phyloP scores from a whole-genome alignment of 2,888 invertebrate genomes.

The Limenitis camilla region DNA sequence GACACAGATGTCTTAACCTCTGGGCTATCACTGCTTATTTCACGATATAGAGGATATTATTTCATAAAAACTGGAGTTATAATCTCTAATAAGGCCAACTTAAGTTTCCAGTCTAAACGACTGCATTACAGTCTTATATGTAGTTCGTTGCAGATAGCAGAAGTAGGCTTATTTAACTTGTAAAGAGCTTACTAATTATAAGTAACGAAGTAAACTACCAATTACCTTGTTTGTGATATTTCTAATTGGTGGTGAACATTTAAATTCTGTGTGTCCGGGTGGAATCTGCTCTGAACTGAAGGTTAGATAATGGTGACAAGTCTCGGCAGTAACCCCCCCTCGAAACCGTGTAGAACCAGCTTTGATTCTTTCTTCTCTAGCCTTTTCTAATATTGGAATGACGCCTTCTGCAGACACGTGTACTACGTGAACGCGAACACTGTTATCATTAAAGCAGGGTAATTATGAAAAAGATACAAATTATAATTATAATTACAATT shows the following conservation, averaged over 20 bases:
- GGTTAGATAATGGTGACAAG: slow-evolving; percentile 82
- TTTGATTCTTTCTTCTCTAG: slow-evolving; percentile 53
- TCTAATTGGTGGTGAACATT: slow-evolving; percentile 83
- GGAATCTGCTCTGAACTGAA: slow-evolving; percentile 78
- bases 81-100: too few species aligned
- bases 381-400: slow-evolving; percentile 70
- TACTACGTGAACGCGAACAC: slow-evolving; percentile 78
- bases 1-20: too few species aligned
- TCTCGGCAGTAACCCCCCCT: slow-evolving; percentile 79
- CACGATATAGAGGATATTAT: too few species aligned
- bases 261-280: slow-evolving; percentile 78
- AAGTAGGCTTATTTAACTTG: not conserved
- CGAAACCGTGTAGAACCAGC: slow-evolving; percentile 71
- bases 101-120: too few species aligned
- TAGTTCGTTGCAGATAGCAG: too few species aligned
- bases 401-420: slow-evolving; percentile 80
- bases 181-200: not conserved
- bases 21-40: too few species aligned
- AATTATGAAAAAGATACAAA: not conserved
- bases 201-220: not conserved
- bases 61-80: too few species aligned
- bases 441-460: slow-evolving; percentile 29
- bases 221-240: slow-evolving; percentile 72
- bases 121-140: too few species aligned
- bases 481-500: too few species aligned